A percentile compares a stretch with the other conserved stretches of the same genome.
These are phyloP conservation scores for Ophiodon elongatus DNA, from an alignment of 2,113 vertebrate genomes.

Conservation along the genomic window DNA sequence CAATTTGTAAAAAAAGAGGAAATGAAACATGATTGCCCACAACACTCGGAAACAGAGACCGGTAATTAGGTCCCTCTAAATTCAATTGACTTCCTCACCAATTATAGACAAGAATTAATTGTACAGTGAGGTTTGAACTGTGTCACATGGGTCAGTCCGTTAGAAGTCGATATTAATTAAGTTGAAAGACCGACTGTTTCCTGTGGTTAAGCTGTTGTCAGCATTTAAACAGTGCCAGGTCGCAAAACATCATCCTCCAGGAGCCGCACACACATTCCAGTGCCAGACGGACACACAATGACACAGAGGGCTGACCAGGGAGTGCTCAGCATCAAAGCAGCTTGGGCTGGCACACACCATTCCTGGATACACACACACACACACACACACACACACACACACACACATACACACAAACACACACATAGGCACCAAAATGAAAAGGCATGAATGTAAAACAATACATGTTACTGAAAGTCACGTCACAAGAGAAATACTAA, in stretches of 20 bases:
- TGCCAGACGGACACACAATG: slow-evolving; percentile 10
- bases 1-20: slow-evolving; percentile 8
- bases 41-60: slow-evolving; percentile 68
- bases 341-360: not conserved
- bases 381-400: too few relatives aligned
- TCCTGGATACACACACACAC: not conserved
- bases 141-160: slow-evolving; percentile 36
- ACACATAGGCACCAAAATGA: not conserved
- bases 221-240: slow-evolving; percentile 16
- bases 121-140: slow-evolving; percentile 22
- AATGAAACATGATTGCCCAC: slow-evolving; percentile 33
- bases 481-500: not conserved
- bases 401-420: too few relatives aligned
- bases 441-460: slow-evolving; percentile 1
- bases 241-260: slow-evolving; percentile 6
- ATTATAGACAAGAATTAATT: slow-evolving; percentile 67
- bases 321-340: slow-evolving; percentile 26
- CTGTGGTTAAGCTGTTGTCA: slow-evolving; percentile 36
- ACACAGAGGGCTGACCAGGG: slow-evolving; percentile 22
- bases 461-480: not conserved
- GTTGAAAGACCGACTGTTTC: slow-evolving; percentile 42
- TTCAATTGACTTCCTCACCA: slow-evolving; percentile 68
- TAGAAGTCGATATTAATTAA: slow-evolving; percentile 50
- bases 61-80: slow-evolving; percentile 72
- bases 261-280: slow-evolving; percentile 15